phyloP scores from a whole-genome alignment of 2,888 invertebrate genomes.

The Auanema sp. region DNA sequence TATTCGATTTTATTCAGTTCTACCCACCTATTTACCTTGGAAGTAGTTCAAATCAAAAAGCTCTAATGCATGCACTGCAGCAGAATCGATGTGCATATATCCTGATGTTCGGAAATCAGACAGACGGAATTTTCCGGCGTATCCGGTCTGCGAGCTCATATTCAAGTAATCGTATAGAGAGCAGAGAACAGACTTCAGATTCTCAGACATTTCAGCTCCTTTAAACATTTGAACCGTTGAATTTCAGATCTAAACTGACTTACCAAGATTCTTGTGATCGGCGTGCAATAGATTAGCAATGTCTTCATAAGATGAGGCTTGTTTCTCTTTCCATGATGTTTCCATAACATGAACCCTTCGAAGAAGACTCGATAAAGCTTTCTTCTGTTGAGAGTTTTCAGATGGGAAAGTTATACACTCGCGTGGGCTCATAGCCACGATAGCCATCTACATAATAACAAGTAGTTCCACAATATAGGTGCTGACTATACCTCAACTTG shows the following conservation, averaged over 20 bases:
- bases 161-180: slow-evolving; percentile 12
- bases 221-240: too few relatives aligned
- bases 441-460: not conserved
- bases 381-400: not conserved
- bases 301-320: not conserved
- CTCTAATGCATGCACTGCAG: slow-evolving; percentile 54
- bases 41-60: slow-evolving; percentile 46
- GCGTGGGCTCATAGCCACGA: slow-evolving; percentile 32
- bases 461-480: too few relatives aligned
- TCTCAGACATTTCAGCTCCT: slow-evolving; percentile 5
- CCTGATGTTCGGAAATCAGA: slow-evolving; percentile 42
- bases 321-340: slow-evolving; percentile 4
- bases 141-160: slow-evolving; percentile 12
- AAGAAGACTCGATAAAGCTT: slow-evolving; percentile 8
- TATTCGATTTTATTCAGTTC: not conserved
- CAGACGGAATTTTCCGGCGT: slow-evolving; percentile 26
- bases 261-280: too few relatives aligned
- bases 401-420: slow-evolving; percentile 29
- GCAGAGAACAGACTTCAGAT: not conserved
- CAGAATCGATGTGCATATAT: slow-evolving; percentile 46
- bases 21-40: slow-evolving; percentile 18
- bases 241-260: too few relatives aligned
- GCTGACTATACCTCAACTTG: slow-evolving; percentile 34
- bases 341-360: slow-evolving; percentile 6
- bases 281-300: too few relatives aligned